phyloP scores from a whole-genome alignment of 1,140 invertebrate genomes.

The Ips nitidus region DNA sequence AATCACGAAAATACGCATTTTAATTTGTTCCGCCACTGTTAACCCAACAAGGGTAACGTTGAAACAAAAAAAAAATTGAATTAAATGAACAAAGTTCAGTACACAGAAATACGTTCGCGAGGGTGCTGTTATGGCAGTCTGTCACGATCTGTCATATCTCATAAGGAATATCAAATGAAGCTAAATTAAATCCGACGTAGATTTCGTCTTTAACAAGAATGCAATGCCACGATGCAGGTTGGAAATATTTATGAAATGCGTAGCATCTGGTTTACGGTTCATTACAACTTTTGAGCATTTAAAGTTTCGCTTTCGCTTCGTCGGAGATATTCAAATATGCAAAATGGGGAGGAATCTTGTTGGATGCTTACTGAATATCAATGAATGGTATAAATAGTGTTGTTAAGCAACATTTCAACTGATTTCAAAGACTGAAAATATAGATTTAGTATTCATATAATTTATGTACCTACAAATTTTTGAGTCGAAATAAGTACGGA shows the following conservation, averaged over 20 bases:
- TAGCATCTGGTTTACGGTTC: constrained; percentile 16
- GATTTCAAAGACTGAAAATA: too few relatives aligned
- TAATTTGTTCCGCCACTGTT: too few relatives aligned
- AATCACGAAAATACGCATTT: too few relatives aligned
- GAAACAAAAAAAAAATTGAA: not conserved
- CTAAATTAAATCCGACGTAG: constrained; percentile 28
- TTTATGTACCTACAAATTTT: too few relatives aligned
- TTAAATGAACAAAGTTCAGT: constrained; percentile 8
- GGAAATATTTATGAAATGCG: constrained; percentile 20
- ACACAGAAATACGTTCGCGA: constrained; percentile 1
- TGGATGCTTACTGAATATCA: too few relatives aligned
- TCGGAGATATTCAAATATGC: too few relatives aligned
- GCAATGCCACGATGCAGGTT: constrained; percentile 16
- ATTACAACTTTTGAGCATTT: constrained; percentile 13
- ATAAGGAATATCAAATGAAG: constrained; percentile 26
- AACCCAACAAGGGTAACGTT: too few relatives aligned
- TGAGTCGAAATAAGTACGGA: too few relatives aligned
- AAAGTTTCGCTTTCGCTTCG: not conserved
- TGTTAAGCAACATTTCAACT: too few relatives aligned
- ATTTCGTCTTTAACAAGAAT: constrained; percentile 25
- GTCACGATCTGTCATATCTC: constrained; percentile 23
- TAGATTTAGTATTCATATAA: too few relatives aligned
- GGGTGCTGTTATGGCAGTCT: constrained; percentile 24
- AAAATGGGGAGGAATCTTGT: too few relatives aligned
- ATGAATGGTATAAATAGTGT: too few relatives aligned